Evolutionary conservation across 2,113 vertebrate species (phyloP).

Genomic region (Ifrita kowaldi): DNA sequence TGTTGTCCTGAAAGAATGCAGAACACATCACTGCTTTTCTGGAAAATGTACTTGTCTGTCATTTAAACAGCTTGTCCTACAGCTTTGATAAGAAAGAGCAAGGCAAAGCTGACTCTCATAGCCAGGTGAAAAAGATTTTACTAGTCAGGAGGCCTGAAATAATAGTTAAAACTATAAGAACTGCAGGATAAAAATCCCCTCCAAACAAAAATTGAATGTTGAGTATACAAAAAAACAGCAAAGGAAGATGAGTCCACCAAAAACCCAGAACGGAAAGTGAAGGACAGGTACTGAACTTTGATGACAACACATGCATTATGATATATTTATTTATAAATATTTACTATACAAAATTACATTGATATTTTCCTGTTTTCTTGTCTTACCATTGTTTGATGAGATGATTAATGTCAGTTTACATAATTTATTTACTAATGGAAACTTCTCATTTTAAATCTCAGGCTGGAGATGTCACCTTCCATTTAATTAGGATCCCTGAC

Average conservation of each 20-base stretch:
- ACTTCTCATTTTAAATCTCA: neutral
- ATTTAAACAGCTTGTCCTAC: neutral
- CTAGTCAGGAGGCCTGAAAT: neutral
- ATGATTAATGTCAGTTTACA: neutral
- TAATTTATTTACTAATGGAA: neutral
- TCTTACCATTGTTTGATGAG: neutral
- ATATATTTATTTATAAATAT: neutral
- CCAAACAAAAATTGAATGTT: neutral
- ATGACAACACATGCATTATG: neutral
- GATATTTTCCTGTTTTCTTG: neutral
- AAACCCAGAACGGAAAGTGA: neutral
- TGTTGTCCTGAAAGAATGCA: neutral
- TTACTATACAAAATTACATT: neutral
- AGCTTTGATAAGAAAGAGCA: neutral
- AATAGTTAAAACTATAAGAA: neutral
- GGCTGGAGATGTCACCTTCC: neutral
- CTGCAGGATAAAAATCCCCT: neutral
- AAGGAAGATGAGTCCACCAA: neutral
- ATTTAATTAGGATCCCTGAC: neutral
- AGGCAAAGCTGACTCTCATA: neutral
- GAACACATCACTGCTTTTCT: neutral
- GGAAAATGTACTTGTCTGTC: neutral
- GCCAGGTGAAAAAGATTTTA: neutral
- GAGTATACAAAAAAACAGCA: neutral
- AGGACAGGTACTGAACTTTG: neutral